Percentiles rank a stretch among this genome's conserved stretches.
Evolutionary conservation across 2,113 vertebrate genomes (phyloP).

Genomic region (Neoarius graeffei): DNA sequence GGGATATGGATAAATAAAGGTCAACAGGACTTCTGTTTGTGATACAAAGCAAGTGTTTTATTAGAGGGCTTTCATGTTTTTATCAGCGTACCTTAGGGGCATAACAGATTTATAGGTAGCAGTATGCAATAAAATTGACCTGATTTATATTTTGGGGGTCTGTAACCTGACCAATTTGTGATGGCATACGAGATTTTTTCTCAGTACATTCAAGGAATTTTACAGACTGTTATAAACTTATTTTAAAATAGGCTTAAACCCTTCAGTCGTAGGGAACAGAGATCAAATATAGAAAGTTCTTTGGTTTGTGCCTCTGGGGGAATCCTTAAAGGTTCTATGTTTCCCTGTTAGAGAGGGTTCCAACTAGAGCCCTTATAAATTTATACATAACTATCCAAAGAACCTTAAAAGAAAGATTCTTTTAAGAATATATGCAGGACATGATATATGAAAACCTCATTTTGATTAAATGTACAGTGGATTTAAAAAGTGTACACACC

Average conservation of each 20-base stretch:
- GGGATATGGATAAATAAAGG: slow-evolving; percentile 16
- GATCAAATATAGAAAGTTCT: neutral
- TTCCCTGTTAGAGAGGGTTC: neutral
- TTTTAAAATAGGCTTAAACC: neutral
- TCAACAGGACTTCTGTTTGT: slow-evolving; percentile 5
- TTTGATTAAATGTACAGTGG: neutral
- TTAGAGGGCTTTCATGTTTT: slow-evolving; percentile 30
- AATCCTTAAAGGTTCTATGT: neutral
- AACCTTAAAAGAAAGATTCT: neutral
- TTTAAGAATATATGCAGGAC: neutral
- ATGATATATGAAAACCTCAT: neutral
- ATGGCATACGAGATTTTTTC: slow-evolving; percentile 1
- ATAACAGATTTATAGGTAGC: slow-evolving; percentile 3
- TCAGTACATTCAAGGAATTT: slow-evolving; percentile 3
- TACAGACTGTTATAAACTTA: slow-evolving; percentile 15
- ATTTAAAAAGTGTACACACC: too few relatives aligned
- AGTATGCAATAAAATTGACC: slow-evolving; percentile 30
- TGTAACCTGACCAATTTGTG: slow-evolving; percentile 17
- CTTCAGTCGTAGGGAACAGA: neutral
- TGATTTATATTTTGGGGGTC: slow-evolving; percentile 23
- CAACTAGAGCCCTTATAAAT: neutral
- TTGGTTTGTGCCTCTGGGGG: neutral
- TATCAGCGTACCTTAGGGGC: slow-evolving; percentile 23
- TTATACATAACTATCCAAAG: neutral
- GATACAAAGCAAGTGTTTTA: slow-evolving; percentile 27